phyloP scores from a whole-genome alignment of 2,797 vertebrate genomes.

The Lagothrix lagotricha region DNA sequence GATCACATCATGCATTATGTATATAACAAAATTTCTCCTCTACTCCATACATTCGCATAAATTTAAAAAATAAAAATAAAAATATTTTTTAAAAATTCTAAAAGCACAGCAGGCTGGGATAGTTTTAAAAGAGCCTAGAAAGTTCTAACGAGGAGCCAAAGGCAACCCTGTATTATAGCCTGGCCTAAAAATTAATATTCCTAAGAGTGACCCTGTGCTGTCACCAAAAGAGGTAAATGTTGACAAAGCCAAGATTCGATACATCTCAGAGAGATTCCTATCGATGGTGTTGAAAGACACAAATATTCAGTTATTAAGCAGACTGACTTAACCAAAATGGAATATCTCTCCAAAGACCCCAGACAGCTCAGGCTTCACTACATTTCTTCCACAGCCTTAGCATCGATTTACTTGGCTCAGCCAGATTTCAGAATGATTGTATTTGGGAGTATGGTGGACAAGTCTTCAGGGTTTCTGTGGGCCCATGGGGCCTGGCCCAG shows the following conservation, averaged over 20 bases:
- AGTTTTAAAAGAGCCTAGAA: background rate
- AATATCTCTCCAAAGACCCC: background rate
- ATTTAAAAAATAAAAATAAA: background rate
- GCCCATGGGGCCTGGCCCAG: background rate
- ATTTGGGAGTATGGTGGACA: fast-evolving
- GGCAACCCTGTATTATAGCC: background rate
- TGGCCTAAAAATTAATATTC: background rate
- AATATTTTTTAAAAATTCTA: background rate
- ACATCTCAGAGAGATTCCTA: background rate
- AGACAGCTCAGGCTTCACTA: too few species aligned
- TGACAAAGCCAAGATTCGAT: background rate
- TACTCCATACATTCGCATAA: background rate
- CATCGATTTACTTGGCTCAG: background rate
- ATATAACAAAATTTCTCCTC: background rate
- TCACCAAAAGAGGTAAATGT: background rate
- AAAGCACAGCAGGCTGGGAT: background rate
- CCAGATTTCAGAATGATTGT: background rate
- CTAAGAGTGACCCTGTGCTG: background rate
- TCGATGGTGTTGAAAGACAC: background rate
- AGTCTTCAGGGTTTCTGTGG: background rate
- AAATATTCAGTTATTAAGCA: background rate
- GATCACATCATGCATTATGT: background rate
- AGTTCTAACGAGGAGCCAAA: background rate
- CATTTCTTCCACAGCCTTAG: background rate
- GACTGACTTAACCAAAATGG: background rate